Conservation (phyloP, 2,113 vertebrate species). For the Eulemur macaco region DNA sequence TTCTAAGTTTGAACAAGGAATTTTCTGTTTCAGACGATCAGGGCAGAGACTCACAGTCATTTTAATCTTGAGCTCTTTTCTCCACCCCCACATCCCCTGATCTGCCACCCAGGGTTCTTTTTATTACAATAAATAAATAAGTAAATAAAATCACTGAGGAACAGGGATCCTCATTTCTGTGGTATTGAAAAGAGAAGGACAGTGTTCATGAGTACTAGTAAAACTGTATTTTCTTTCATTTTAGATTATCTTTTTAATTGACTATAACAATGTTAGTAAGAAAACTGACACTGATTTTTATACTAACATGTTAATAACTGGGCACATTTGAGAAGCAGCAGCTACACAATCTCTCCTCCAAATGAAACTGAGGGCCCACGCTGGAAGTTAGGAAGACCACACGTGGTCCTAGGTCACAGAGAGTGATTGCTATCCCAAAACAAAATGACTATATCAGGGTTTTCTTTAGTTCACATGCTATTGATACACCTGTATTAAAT, state of each 20-base stretch:
- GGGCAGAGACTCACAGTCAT: background rate
- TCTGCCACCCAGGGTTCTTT: background rate
- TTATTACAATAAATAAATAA: background rate
- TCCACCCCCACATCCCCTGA: background rate
- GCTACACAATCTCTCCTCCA: background rate
- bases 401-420: background rate
- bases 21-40: background rate
- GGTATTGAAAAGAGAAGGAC: background rate
- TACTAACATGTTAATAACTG: background rate
- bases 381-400: background rate
- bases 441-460: background rate
- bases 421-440: rapidly evolving
- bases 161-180: background rate
- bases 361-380: background rate
- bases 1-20: background rate
- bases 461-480: background rate
- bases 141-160: background rate
- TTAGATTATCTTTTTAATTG: background rate
- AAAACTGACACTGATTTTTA: background rate
- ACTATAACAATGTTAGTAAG: background rate
- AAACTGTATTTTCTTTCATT: background rate
- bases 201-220: background rate
- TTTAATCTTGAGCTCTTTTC: background rate
- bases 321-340: background rate
- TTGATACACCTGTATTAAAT: background rate